Conservation (phyloP, 1,140 invertebrate species). For the Berghia stephanieae region DNA sequence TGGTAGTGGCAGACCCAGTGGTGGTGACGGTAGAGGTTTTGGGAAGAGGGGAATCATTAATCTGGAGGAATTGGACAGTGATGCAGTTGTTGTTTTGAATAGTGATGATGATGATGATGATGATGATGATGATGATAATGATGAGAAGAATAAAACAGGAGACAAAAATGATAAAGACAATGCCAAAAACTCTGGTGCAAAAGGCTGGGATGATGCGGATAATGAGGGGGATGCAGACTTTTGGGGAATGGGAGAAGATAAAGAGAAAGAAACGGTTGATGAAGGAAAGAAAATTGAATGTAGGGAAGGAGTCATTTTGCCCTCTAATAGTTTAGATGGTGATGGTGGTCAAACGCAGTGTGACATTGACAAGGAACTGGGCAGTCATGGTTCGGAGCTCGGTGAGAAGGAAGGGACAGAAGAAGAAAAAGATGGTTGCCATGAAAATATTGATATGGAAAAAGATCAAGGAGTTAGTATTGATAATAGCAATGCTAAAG, state of each 20-base stretch:
- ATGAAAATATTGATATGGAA: background rate
- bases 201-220: background rate
- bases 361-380: background rate
- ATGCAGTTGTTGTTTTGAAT: slow-evolving; percentile 21
- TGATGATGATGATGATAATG: background rate
- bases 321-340: background rate
- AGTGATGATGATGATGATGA: slow-evolving; percentile 22
- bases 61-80: background rate
- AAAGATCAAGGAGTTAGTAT: background rate
- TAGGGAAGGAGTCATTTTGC: background rate
- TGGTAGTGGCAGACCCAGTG: no score
- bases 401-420: no score
- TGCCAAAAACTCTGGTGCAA: background rate
- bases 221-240: slow-evolving; percentile 17
- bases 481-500: no score
- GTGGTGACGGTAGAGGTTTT: no score
- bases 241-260: slow-evolving; percentile 23
- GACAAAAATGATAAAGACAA: slow-evolving; percentile 9
- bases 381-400: no score
- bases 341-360: background rate
- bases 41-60: no score
- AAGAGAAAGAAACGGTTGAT: background rate
- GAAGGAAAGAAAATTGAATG: background rate
- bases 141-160: slow-evolving; percentile 31
- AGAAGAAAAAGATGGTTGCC: background rate